A percentile compares a stretch with the other conserved stretches of the same genome.
Conservation (phyloP, 1,140 invertebrate species). For the Prorops nasuta region DNA sequence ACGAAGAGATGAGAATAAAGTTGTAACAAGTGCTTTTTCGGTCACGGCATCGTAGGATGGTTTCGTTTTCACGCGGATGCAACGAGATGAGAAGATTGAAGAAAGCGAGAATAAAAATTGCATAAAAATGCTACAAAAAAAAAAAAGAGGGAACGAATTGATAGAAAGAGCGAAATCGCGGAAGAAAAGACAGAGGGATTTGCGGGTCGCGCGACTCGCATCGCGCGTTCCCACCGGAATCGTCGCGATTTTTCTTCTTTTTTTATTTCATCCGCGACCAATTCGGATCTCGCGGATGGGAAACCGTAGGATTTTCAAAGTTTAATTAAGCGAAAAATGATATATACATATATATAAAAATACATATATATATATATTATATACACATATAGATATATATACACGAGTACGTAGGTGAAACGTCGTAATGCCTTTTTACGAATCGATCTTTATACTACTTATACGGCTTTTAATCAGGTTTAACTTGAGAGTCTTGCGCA, state of each 20-base stretch:
- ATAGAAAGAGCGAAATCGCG: conserved; percentile 5
- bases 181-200: conserved; percentile 1
- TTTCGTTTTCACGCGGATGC: too few species aligned
- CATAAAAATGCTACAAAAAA: conserved; percentile 4
- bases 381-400: conserved; percentile 13
- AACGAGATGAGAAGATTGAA: background rate
- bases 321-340: too few species aligned
- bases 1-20: too few species aligned
- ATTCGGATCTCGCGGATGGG: too few species aligned
- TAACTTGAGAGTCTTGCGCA: conserved; percentile 30
- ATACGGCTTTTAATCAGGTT: conserved; percentile 27
- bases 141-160: background rate
- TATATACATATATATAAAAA: background rate
- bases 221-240: too few species aligned
- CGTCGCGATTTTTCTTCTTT: too few species aligned
- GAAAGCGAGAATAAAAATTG: background rate
- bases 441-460: conserved; percentile 24
- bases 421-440: conserved; percentile 20
- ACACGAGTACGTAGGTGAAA: conserved; percentile 12
- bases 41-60: too few species aligned
- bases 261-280: too few species aligned
- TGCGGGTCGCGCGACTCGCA: conserved; percentile 1
- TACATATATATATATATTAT: background rate
- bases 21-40: too few species aligned
- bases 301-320: too few species aligned